Conservation (phyloP, 2,888 invertebrate genomes). For the Aporophyla lueneburgensis region DNA sequence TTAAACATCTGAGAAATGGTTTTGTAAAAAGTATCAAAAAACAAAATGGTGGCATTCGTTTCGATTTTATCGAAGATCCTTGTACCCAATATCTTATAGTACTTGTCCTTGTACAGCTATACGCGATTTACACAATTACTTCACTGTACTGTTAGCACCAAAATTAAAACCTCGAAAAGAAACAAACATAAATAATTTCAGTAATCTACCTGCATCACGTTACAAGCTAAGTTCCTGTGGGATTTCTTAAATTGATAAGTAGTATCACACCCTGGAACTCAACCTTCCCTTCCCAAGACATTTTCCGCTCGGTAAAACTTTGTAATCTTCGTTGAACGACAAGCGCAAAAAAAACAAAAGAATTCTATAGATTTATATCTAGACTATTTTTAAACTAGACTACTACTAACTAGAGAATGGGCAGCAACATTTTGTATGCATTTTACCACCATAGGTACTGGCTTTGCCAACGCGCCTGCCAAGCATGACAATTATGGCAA, state of each 20-base stretch:
- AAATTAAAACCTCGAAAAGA: neutral
- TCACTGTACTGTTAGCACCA: neutral
- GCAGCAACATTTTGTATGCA: too few species aligned
- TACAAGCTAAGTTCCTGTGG: neutral
- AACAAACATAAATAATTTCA: neutral
- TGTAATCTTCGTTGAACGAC: neutral
- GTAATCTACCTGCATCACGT: neutral
- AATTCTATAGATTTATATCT: neutral
- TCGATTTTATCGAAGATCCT: neutral
- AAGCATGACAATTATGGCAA: too few species aligned
- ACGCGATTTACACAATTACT: too few species aligned
- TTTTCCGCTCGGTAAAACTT: neutral
- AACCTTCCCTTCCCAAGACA: neutral
- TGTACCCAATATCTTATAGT: too few species aligned
- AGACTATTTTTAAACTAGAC: neutral
- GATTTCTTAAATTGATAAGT: neutral
- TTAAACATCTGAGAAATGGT: too few species aligned
- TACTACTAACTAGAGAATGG: too few species aligned
- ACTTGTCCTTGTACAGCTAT: too few species aligned
- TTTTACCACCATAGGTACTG: too few species aligned
- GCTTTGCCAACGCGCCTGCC: too few species aligned
- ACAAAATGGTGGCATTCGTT: too few species aligned
- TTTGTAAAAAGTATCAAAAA: too few species aligned
- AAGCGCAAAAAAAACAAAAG: neutral
- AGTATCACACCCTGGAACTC: neutral